phyloP scores from a whole-genome alignment of 2,113 vertebrate species.

The Gorsachius goisagi region DNA sequence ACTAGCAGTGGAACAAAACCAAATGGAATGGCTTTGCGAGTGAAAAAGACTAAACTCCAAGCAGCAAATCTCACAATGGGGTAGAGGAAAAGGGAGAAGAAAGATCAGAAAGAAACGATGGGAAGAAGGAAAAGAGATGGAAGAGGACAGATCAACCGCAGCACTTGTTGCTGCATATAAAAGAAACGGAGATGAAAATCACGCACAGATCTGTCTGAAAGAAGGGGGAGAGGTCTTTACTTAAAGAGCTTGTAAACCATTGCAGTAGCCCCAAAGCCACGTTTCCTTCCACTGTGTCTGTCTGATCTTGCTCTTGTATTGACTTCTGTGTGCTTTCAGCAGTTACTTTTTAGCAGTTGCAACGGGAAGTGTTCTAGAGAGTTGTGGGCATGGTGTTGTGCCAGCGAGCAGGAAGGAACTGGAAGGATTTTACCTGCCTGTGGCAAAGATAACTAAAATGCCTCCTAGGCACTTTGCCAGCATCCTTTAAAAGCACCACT shows the following conservation, averaged over 20 bases:
- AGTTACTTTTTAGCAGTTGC: not conserved
- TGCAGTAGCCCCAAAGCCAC: not conserved
- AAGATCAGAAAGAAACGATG: not conserved
- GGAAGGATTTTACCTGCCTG: conserved; percentile 14
- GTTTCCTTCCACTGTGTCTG: not conserved
- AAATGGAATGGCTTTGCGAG: not conserved
- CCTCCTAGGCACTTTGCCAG: not conserved
- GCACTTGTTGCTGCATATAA: not conserved
- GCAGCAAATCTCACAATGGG: not conserved
- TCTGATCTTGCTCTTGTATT: not conserved
- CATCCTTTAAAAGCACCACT: not conserved
- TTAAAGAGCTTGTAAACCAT: not conserved
- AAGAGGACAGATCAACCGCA: not conserved
- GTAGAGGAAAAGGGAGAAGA: not conserved
- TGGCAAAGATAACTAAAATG: not conserved
- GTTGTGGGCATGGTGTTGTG: not conserved
- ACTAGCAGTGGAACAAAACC: not conserved
- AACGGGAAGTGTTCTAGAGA: not conserved
- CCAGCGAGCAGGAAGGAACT: not conserved
- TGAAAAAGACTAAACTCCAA: not conserved
- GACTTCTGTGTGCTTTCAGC: not conserved
- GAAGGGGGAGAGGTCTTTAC: not conserved
- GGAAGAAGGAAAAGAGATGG: not conserved
- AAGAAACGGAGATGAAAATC: not conserved
- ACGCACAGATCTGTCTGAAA: not conserved